Conservation (phyloP, 1,140 invertebrate genomes). For the Pentalonia nigronervosa region DNA sequence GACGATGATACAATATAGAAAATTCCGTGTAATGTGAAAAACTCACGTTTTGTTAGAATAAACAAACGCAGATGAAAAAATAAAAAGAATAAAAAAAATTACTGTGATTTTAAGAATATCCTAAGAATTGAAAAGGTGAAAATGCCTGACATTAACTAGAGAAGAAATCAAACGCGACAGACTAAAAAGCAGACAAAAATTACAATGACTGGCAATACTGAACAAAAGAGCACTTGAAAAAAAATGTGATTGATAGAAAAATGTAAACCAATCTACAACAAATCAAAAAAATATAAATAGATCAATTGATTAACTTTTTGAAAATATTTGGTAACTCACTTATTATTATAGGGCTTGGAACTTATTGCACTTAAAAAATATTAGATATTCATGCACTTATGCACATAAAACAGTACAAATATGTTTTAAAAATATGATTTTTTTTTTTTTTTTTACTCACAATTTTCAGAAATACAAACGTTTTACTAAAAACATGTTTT, state of each 20-base stretch:
- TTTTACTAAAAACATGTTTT: too few species aligned
- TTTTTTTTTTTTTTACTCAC: too few species aligned
- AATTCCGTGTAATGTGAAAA: not conserved
- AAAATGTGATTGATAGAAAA: not conserved
- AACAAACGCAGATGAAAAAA: not conserved
- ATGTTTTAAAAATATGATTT: too few species aligned
- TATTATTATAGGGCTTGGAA: too few species aligned
- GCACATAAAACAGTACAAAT: too few species aligned
- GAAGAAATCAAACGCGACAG: not conserved
- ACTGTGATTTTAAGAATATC: not conserved
- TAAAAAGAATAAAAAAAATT: not conserved
- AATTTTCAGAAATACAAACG: too few species aligned
- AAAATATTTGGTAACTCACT: too few species aligned
- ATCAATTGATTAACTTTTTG: not conserved
- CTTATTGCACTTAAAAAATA: too few species aligned
- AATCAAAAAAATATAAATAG: not conserved
- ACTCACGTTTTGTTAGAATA: not conserved
- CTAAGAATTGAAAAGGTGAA: not conserved
- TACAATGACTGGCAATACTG: not conserved
- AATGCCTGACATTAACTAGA: not conserved
- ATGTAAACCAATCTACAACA: not conserved
- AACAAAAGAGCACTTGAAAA: not conserved
- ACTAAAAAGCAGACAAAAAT: not conserved
- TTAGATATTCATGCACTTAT: too few species aligned
- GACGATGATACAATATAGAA: not conserved